A percentile compares a stretch with the other conserved stretches of the same genome.
phyloP scores from a whole-genome alignment of 2,113 vertebrate species.

The Chionomys nivalis region DNA sequence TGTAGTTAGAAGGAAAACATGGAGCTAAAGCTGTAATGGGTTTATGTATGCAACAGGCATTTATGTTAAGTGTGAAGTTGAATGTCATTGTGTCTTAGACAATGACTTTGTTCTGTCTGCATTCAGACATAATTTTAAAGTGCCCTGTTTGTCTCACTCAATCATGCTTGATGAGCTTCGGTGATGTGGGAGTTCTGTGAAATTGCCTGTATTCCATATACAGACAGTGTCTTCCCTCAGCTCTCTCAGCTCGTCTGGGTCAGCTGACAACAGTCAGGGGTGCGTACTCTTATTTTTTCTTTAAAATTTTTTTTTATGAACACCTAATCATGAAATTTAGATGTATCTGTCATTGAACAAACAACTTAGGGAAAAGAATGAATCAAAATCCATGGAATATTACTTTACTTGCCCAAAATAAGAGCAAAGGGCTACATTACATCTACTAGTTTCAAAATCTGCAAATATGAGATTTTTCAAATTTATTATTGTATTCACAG shows the following conservation, averaged over 20 bases:
- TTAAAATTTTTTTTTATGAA: neutral
- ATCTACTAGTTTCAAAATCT: neutral
- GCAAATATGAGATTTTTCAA: neutral
- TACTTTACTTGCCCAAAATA: neutral
- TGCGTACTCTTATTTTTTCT: neutral
- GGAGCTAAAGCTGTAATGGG: neutral
- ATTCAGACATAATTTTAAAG: neutral
- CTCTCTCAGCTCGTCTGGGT: neutral
- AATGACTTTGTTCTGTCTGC: neutral
- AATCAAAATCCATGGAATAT: neutral
- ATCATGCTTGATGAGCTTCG: neutral
- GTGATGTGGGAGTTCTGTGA: neutral
- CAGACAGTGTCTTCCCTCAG: neutral
- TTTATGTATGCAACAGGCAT: neutral
- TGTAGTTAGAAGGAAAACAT: neutral
- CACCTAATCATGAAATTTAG: neutral
- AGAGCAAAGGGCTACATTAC: neutral
- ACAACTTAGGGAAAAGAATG: neutral
- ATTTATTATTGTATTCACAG: neutral
- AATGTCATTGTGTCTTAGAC: neutral
- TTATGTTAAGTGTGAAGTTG: neutral
- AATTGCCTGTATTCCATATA: neutral
- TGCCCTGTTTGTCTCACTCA: neutral
- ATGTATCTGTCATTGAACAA: neutral
- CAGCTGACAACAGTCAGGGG: neutral